Evolutionary conservation across 2,888 invertebrate genomes (phyloP).

Genomic region (Scaptomyza parva): DNA sequence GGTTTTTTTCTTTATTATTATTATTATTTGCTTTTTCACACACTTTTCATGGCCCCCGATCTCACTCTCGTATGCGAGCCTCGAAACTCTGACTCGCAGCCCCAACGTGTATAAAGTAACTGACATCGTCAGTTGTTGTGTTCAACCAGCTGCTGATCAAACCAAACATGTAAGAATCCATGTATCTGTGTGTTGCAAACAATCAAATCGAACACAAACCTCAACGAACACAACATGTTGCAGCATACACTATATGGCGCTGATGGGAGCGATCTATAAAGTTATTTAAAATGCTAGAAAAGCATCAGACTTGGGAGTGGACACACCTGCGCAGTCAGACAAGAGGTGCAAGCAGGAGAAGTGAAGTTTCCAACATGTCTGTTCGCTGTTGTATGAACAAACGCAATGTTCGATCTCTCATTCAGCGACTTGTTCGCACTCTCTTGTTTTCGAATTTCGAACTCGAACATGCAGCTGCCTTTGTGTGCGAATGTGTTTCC

Average conservation of each 20-base stretch:
- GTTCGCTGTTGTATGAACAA: slow-evolving; percentile 36
- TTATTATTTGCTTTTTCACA: slow-evolving; percentile 43
- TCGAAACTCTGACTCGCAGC: slow-evolving; percentile 58
- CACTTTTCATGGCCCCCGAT: slow-evolving; percentile 33
- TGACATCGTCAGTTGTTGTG: slow-evolving; percentile 56
- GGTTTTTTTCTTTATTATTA: slow-evolving; percentile 22
- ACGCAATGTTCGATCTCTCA: slow-evolving; percentile 27
- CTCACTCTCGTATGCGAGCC: slow-evolving; percentile 26
- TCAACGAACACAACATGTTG: slow-evolving; percentile 41
- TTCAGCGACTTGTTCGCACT: slow-evolving; percentile 27
- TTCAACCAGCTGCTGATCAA: slow-evolving; percentile 56
- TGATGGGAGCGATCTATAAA: slow-evolving; percentile 7
- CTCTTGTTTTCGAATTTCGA: slow-evolving; percentile 62
- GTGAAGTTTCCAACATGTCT: not conserved
- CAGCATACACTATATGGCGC: not conserved
- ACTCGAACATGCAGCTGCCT: slow-evolving; percentile 45
- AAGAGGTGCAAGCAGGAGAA: not conserved
- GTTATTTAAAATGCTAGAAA: not conserved
- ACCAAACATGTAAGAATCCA: slow-evolving; percentile 22
- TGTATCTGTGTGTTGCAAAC: slow-evolving; percentile 8
- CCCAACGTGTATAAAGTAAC: slow-evolving; percentile 69
- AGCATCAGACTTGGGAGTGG: slow-evolving; percentile 14
- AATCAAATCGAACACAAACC: slow-evolving; percentile 38
- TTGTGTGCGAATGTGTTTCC: slow-evolving; percentile 33
- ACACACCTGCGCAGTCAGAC: slow-evolving; percentile 2